Conservation (phyloP, 2,797 vertebrate species). For the Poecilia picta region DNA sequence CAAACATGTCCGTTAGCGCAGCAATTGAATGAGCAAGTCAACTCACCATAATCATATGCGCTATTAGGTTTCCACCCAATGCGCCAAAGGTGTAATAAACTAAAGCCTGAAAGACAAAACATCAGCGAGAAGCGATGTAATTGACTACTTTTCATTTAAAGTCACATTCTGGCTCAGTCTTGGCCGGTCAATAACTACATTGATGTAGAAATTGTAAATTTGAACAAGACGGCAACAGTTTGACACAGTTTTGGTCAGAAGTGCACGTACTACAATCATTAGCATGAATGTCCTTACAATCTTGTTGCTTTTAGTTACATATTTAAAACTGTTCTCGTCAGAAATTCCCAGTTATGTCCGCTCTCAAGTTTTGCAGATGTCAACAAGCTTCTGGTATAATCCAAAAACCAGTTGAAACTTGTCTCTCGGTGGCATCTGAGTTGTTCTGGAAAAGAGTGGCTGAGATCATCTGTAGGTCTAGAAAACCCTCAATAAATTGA, state of each 20-base stretch:
- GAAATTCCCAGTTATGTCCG: not conserved
- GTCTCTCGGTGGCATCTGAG: no score
- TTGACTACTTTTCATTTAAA: conserved; percentile 2
- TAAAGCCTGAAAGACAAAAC: conserved; percentile 83
- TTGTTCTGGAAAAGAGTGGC: no score
- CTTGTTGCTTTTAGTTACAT: not conserved
- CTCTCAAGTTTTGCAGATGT: not conserved
- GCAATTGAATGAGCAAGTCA: conserved; percentile 8
- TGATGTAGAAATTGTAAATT: not conserved
- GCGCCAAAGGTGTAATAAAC: conserved; percentile 98
- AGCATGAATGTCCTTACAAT: not conserved
- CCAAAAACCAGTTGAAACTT: not conserved
- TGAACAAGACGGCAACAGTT: not conserved
- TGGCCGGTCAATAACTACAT: not conserved
- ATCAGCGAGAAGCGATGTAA: not conserved
- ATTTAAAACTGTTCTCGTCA: not conserved
- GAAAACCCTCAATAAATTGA: no score
- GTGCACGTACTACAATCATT: not conserved
- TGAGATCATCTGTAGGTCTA: no score
- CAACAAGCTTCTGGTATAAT: not conserved
- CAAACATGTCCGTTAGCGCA: not conserved
- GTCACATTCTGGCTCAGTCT: not conserved
- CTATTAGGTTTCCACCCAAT: conserved; percentile 93
- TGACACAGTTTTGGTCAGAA: not conserved
- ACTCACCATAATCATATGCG: conserved; percentile 98